A percentile compares a stretch with the other conserved stretches of the same genome.
Conservation (phyloP, 2,797 vertebrate species). For the Otus scops region DNA sequence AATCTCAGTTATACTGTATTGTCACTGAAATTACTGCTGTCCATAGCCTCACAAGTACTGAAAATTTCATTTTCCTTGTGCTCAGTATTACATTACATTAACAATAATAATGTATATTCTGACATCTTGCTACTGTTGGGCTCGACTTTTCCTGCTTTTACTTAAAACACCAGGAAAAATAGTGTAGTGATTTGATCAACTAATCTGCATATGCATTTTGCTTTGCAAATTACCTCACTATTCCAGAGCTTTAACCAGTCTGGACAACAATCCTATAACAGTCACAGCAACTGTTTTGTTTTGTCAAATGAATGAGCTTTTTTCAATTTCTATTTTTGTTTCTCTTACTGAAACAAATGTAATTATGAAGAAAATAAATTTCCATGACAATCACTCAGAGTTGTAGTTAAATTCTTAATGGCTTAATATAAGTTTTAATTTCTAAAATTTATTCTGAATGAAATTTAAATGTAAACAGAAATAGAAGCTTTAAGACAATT, state of each 20-base stretch:
- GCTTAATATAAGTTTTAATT: slow-evolving; percentile 2
- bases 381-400: neutral
- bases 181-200: slow-evolving; percentile 6
- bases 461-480: slow-evolving; percentile 17
- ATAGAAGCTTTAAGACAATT: neutral
- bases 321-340: neutral
- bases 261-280: neutral
- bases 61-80: neutral
- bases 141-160: neutral
- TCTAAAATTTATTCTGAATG: neutral
- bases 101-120: neutral
- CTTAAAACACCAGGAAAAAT: neutral
- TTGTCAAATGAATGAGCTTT: neutral
- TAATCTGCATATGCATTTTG: slow-evolving; percentile 47
- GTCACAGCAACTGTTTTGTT: neutral
- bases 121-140: neutral
- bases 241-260: slow-evolving; percentile 25
- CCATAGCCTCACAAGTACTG: neutral
- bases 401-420: neutral
- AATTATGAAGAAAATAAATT: slow-evolving; percentile 21
- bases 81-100: neutral
- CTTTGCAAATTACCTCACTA: slow-evolving; percentile 38
- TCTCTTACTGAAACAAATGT: slow-evolving; percentile 1
- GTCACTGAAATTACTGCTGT: neutral
- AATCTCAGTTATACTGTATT: neutral